Conservation (phyloP, 2,797 vertebrate genomes). For the Adrianichthys oophorus region DNA sequence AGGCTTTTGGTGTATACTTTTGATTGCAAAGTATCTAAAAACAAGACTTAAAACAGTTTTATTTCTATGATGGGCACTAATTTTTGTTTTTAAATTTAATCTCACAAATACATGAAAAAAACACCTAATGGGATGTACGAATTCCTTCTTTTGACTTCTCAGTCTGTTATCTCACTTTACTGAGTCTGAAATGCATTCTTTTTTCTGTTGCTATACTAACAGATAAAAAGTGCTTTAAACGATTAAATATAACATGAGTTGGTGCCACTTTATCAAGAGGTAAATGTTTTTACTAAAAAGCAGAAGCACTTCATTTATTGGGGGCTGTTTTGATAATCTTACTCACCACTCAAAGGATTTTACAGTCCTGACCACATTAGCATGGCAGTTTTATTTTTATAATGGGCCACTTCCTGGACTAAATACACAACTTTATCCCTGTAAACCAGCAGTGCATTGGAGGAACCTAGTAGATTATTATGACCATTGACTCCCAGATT, state of each 20-base stretch:
- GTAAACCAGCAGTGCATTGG: neutral
- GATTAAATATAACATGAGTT: neutral
- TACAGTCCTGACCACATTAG: neutral
- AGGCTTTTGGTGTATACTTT: too few species aligned
- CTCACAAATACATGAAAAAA: too few species aligned
- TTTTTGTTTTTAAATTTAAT: too few species aligned
- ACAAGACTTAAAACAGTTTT: neutral
- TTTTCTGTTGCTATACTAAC: neutral
- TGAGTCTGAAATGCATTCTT: neutral
- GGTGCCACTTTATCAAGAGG: constrained; percentile 7
- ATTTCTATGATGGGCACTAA: neutral
- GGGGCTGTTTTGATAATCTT: neutral
- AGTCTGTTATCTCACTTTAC: neutral
- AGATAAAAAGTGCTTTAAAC: neutral
- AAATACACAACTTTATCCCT: neutral
- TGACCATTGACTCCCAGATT: too few species aligned
- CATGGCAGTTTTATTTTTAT: neutral
- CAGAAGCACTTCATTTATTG: neutral
- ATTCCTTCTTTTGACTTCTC: neutral
- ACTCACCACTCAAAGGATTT: constrained; percentile 1
- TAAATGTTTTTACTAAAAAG: constrained; percentile 3
- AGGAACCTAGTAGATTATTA: too few species aligned
- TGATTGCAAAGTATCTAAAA: too few species aligned
- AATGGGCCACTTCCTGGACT: neutral
- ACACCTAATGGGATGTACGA: neutral